Percentiles rank a stretch among this genome's conserved stretches.
Conservation (phyloP, 2,797 vertebrate species). For the Pterois miles region DNA sequence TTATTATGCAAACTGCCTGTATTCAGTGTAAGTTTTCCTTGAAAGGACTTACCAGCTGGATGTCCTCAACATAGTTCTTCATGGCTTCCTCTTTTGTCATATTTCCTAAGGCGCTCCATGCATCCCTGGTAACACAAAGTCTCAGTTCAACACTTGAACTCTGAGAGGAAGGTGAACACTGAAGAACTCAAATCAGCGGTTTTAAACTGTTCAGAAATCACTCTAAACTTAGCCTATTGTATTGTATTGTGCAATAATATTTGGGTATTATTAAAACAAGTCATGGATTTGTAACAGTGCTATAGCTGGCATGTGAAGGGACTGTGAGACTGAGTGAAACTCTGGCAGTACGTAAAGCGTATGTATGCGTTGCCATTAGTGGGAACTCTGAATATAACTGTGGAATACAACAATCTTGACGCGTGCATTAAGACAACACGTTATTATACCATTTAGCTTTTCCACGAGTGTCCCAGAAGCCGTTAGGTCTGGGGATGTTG, state of each 20-base stretch:
- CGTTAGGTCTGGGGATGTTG: constrained; percentile 86
- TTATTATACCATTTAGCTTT: constrained; percentile 89
- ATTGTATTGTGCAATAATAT: background rate
- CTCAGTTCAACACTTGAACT: constrained; percentile 22
- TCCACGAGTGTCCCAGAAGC: constrained; percentile 91
- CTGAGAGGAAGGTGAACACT: background rate
- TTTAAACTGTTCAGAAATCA: background rate
- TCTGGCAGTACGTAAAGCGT: background rate
- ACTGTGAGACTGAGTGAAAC: background rate
- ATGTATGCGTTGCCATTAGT: background rate
- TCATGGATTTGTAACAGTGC: background rate
- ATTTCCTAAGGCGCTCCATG: constrained; percentile 93
- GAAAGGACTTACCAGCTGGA: constrained; percentile 90
- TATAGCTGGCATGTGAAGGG: background rate
- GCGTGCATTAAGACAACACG: background rate
- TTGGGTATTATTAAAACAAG: background rate
- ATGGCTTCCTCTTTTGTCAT: constrained; percentile 96
- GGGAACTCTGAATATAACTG: background rate
- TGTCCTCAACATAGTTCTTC: constrained; percentile 95
- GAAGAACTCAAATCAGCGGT: background rate
- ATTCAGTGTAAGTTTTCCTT: constrained; percentile 15
- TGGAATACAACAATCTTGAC: background rate
- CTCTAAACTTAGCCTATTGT: background rate
- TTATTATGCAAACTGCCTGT: constrained; percentile 7
- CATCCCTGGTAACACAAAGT: constrained; percentile 87